Conservation (phyloP, 1,140 invertebrate genomes). For the Drosophila insularis region DNA sequence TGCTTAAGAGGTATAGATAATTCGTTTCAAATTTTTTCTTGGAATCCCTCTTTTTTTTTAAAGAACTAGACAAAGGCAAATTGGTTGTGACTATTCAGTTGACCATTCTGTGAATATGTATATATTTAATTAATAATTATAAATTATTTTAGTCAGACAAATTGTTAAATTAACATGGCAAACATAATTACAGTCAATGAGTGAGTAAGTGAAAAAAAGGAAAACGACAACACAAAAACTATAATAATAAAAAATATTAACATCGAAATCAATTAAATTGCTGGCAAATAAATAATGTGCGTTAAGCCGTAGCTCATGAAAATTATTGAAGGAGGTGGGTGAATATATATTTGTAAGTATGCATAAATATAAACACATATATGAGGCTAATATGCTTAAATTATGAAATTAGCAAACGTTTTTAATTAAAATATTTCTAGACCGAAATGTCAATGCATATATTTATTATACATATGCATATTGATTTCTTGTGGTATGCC, state of each 20-base stretch:
- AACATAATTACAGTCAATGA: conserved; percentile 39
- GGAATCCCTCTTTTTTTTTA: neutral
- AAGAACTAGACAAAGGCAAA: conserved; percentile 42
- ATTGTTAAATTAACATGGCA: conserved; percentile 52
- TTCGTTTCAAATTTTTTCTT: conserved; percentile 18
- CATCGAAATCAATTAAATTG: conserved; percentile 64
- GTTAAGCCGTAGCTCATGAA: conserved; percentile 34
- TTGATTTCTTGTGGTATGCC: conserved; percentile 56
- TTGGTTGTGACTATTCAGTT: conserved; percentile 37
- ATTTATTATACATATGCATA: conserved; percentile 39
- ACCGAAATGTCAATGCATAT: conserved; percentile 39
- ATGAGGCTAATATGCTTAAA: conserved; percentile 59
- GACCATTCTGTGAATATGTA: conserved; percentile 20
- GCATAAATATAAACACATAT: conserved; percentile 1
- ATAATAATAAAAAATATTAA: conserved; percentile 32
- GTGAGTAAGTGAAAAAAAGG: conserved; percentile 13
- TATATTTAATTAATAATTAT: conserved; percentile 47
- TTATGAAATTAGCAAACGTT: conserved; percentile 71
- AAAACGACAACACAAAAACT: conserved; percentile 8
- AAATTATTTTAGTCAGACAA: conserved; percentile 52
- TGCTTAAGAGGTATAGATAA: neutral
- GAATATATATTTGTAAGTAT: neutral
- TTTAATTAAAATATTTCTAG: conserved; percentile 65
- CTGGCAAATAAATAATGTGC: conserved; percentile 54
- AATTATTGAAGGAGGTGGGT: conserved; percentile 24